Evolutionary conservation across 2,797 vertebrate species (phyloP).

Genomic region (Emys orbicularis): DNA sequence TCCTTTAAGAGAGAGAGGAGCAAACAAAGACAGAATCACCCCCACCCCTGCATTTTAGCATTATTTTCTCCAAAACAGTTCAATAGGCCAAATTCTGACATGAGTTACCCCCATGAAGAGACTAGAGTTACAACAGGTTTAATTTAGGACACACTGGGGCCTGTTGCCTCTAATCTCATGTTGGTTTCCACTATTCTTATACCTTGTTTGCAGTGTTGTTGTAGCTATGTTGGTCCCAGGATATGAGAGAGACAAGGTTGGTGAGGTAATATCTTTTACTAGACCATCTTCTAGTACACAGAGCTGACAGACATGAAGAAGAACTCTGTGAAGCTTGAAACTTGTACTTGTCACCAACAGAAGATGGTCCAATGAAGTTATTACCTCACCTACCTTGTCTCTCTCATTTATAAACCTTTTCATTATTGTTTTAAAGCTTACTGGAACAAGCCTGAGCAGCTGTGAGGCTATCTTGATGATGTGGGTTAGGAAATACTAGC

Average conservation of each 20-base stretch:
- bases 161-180: conserved; percentile 32
- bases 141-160: conserved; percentile 38
- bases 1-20: not conserved
- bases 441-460: conserved; percentile 44
- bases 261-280: too few relatives aligned
- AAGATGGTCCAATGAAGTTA: not conserved
- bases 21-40: not conserved
- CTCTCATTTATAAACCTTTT: not conserved
- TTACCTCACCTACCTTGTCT: not conserved
- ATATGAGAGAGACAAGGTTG: not conserved
- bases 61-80: not conserved
- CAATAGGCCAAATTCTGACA: not conserved
- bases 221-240: not conserved
- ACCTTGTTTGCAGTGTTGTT: too few relatives aligned
- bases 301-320: not conserved
- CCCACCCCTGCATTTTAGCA: not conserved
- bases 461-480: conserved; percentile 24
- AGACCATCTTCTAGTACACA: not conserved
- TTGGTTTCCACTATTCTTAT: conserved; percentile 41
- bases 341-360: not conserved
- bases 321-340: not conserved
- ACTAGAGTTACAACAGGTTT: not conserved
- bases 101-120: not conserved
- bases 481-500: conserved; percentile 5
- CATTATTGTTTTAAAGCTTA: conserved; percentile 50